phyloP scores from a whole-genome alignment of 2,113 vertebrate species.

The Chaetodon auriga region DNA sequence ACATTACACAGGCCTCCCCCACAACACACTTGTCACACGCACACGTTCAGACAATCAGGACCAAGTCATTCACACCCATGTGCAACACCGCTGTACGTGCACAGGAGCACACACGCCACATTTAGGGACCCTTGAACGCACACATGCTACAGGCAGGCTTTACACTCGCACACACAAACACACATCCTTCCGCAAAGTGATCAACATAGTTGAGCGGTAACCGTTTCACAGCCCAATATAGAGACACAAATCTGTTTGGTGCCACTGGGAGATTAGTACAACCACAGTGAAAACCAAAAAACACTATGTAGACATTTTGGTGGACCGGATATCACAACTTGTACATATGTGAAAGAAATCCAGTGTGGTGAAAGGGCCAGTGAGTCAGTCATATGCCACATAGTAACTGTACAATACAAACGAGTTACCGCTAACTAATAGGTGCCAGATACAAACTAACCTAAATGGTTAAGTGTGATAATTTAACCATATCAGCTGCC shows the following conservation, averaged over 20 bases:
- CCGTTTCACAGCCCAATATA: conserved; percentile 63
- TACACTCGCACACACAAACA: conserved; percentile 46
- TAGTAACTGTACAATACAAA: conserved; percentile 49
- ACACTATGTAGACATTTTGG: conserved; percentile 61
- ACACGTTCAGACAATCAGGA: conserved; percentile 51
- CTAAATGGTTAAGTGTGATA: conserved; percentile 21
- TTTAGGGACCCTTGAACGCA: conserved; percentile 39
- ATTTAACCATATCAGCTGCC: conserved; percentile 11
- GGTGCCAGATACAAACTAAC: conserved; percentile 34
- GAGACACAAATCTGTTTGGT: conserved; percentile 70
- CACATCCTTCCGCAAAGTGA: conserved; percentile 72
- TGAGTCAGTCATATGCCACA: conserved; percentile 53
- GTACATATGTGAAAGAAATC: conserved; percentile 47
- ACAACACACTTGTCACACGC: conserved; percentile 70
- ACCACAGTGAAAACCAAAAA: conserved; percentile 70
- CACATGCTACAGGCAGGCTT: conserved; percentile 36
- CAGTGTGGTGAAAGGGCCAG: conserved; percentile 35
- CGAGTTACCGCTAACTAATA: conserved; percentile 49
- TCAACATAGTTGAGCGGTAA: conserved; percentile 65
- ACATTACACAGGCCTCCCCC: conserved; percentile 73
- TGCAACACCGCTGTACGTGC: conserved; percentile 33
- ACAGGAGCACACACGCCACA: conserved; percentile 26
- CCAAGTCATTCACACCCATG: conserved; percentile 63
- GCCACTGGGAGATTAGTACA: conserved; percentile 68
- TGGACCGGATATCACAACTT: conserved; percentile 65